A percentile compares a stretch with the other conserved stretches of the same genome.
These are phyloP conservation scores for Drosophila pseudoananassae DNA, from an alignment of 1,140 invertebrate genomes.

Conservation along the genomic window DNA sequence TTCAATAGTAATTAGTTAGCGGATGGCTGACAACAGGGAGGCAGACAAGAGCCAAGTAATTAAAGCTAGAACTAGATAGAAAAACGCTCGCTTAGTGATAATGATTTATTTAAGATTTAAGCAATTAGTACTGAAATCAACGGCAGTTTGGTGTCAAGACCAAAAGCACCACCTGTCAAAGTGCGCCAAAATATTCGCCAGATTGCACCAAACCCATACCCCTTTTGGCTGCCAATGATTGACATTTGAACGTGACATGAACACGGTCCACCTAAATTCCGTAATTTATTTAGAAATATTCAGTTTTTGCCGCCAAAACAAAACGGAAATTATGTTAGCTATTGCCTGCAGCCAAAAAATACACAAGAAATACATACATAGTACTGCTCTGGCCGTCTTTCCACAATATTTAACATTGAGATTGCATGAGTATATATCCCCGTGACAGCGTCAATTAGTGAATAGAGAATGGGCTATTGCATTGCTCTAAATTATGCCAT, in stretches of 20 bases:
- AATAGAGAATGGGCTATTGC: not conserved
- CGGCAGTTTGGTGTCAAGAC: slow-evolving; percentile 66
- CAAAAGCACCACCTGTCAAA: slow-evolving; percentile 27
- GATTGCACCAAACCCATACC: slow-evolving; percentile 1
- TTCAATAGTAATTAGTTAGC: slow-evolving; percentile 64
- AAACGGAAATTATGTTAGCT: slow-evolving; percentile 59
- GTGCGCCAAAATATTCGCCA: slow-evolving; percentile 11
- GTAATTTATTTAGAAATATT: slow-evolving; percentile 65
- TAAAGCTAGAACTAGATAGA: not conserved
- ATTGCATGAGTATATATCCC: slow-evolving; percentile 30
- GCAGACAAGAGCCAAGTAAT: not conserved
- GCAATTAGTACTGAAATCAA: slow-evolving; percentile 58
- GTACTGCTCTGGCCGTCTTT: slow-evolving; percentile 13
- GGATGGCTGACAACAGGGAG: not conserved
- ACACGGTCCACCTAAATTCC: slow-evolving; percentile 82
- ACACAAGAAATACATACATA: slow-evolving; percentile 4
- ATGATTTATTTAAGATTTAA: slow-evolving; percentile 31
- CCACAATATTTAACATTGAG: slow-evolving; percentile 16
- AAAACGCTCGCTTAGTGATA: slow-evolving; percentile 15
- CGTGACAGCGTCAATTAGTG: slow-evolving; percentile 71
- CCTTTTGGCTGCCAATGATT: slow-evolving; percentile 44
- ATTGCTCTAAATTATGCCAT: slow-evolving; percentile 16
- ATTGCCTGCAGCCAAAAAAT: slow-evolving; percentile 29
- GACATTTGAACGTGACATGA: slow-evolving; percentile 79
- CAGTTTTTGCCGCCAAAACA: slow-evolving; percentile 24